These are phyloP conservation scores for Ichneumoninae sp. DNA, from an alignment of 2,888 invertebrate genomes.

Conservation along the genomic window DNA sequence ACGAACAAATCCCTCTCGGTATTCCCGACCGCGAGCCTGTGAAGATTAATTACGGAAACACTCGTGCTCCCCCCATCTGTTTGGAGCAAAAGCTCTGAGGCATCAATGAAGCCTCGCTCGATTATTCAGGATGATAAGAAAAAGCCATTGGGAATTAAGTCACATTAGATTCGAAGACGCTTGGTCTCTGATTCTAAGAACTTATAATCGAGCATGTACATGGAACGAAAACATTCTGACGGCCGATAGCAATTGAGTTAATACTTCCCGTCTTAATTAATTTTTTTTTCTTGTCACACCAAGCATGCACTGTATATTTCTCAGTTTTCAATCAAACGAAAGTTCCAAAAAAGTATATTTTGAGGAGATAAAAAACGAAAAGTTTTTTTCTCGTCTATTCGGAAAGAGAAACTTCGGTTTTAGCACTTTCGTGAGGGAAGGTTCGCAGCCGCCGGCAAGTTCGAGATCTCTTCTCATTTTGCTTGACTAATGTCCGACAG, in stretches of 20 bases:
- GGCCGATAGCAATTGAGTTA: neutral
- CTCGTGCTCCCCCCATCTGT: slow-evolving; percentile 18
- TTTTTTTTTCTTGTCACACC: neutral
- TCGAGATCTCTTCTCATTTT: slow-evolving; percentile 1
- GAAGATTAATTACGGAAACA: slow-evolving; percentile 59
- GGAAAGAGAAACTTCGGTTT: neutral
- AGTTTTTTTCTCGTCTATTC: neutral
- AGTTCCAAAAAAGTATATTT: no score
- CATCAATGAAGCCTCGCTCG: slow-evolving; percentile 48
- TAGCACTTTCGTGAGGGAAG: neutral
- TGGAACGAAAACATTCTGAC: neutral
- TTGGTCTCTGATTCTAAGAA: slow-evolving; percentile 1
- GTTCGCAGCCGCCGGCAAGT: neutral
- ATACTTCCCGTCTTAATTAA: neutral
- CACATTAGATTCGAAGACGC: slow-evolving; percentile 18
- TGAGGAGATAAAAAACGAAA: neutral
- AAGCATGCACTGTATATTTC: neutral
- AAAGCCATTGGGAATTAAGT: slow-evolving; percentile 27
- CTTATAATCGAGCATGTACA: neutral
- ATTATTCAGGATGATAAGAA: slow-evolving; percentile 40
- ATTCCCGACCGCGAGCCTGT: slow-evolving; percentile 36
- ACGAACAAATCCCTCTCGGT: slow-evolving; percentile 51
- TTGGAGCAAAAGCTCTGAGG: neutral
- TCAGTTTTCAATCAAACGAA: neutral
- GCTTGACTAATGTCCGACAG: slow-evolving; percentile 11